phyloP scores from a whole-genome alignment of 2,888 invertebrate genomes.

The Lamellibrachia columna region DNA sequence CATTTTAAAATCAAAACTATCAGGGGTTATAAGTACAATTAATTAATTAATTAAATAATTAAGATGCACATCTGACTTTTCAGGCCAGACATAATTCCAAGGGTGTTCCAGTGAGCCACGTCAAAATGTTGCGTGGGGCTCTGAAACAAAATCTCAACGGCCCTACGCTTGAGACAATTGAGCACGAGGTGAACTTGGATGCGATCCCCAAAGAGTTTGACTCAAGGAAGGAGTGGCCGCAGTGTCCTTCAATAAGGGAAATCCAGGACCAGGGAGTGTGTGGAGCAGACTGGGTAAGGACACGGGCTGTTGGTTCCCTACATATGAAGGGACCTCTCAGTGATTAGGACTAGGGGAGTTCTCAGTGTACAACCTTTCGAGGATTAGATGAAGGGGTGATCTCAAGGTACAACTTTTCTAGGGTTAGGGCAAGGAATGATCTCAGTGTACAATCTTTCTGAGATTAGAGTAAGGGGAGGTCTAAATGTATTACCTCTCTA shows the following conservation, averaged over 20 bases:
- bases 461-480: no score
- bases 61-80: neutral
- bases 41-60: no score
- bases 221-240: constrained; percentile 81
- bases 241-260: constrained; percentile 81
- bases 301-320: no score
- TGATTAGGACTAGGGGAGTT: no score
- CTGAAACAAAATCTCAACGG: constrained; percentile 37
- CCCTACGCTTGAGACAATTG: constrained; percentile 40
- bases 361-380: no score
- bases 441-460: no score
- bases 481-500: no score
- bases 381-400: no score
- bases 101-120: constrained; percentile 71
- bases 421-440: no score
- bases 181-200: constrained; percentile 39
- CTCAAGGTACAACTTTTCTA: no score
- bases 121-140: constrained; percentile 71
- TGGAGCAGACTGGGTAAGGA: constrained; percentile 86
- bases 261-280: constrained; percentile 73
- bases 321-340: no score
- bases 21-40: no score
- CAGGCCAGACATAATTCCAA: constrained; percentile 82
- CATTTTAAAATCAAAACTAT: neutral
- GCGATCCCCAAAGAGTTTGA: constrained; percentile 82